A percentile compares a stretch with the other conserved stretches of the same genome.
Evolutionary conservation across 2,113 vertebrate genomes (phyloP).

Genomic region (Tamias sibiricus): DNA sequence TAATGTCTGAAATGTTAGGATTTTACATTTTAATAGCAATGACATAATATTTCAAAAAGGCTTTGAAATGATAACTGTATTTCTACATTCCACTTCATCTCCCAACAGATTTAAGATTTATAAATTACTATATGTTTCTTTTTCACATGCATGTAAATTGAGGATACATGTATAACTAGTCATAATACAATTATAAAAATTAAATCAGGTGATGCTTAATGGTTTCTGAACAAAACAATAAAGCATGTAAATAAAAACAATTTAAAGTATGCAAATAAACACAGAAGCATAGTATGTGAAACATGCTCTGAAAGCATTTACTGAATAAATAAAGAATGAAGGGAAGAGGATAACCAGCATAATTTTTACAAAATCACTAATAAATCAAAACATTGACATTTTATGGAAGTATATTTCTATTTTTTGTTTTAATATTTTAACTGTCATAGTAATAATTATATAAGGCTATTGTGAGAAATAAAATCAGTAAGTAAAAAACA

Average conservation of each 20-base stretch:
- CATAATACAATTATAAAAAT: not conserved
- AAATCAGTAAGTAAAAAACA: slow-evolving; percentile 34
- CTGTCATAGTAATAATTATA: not conserved
- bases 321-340: slow-evolving; percentile 31
- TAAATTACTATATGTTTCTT: not conserved
- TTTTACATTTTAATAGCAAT: slow-evolving; percentile 2
- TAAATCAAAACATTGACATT: not conserved
- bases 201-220: slow-evolving; percentile 41
- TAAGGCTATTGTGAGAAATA: slow-evolving; percentile 20
- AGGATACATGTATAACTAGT: not conserved
- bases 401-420: slow-evolving; percentile 1
- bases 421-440: slow-evolving; percentile 48
- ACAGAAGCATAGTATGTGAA: not conserved
- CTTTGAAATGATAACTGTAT: slow-evolving; percentile 20
- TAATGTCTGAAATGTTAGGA: slow-evolving; percentile 34
- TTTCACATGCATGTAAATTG: slow-evolving; percentile 18
- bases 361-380: slow-evolving; percentile 49
- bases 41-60: slow-evolving; percentile 36
- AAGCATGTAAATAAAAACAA: slow-evolving; percentile 48
- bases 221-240: slow-evolving; percentile 52
- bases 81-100: not conserved
- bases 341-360: not conserved
- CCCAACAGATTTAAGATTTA: slow-evolving; percentile 23
- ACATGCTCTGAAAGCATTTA: not conserved
- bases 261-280: not conserved